A percentile compares a stretch with the other conserved stretches of the same genome.
Evolutionary conservation across 1,140 invertebrate genomes (phyloP).

Genomic region (Drosophila sulfurigaster): DNA sequence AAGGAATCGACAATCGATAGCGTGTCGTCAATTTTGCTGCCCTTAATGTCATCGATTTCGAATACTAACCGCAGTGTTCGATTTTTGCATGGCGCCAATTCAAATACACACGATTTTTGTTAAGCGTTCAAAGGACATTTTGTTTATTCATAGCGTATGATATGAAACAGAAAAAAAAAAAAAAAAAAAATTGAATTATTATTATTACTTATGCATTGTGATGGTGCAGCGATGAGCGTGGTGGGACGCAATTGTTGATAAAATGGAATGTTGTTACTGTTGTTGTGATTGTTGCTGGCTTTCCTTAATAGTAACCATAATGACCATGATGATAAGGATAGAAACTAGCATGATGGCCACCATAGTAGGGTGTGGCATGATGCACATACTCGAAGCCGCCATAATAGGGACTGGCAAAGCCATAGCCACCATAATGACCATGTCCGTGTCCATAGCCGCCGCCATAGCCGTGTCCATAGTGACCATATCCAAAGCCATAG

Average conservation of each 20-base stretch:
- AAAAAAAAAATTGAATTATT: constrained; percentile 16
- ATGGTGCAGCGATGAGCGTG: constrained; percentile 40
- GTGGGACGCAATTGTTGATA: constrained; percentile 14
- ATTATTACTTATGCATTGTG: constrained; percentile 20
- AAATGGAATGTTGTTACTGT: constrained; percentile 8
- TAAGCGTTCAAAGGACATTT: constrained; percentile 43
- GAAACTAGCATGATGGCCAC: constrained; percentile 65
- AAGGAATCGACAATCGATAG: not conserved
- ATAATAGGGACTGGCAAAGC: constrained; percentile 66
- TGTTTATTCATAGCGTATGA: constrained; percentile 39
- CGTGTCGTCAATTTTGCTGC: not conserved
- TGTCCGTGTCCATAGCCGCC: constrained; percentile 57
- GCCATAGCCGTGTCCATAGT: constrained; percentile 58
- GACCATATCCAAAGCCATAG: constrained; percentile 75
- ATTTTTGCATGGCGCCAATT: constrained; percentile 5
- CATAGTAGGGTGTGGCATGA: constrained; percentile 67
- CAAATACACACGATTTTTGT: not conserved
- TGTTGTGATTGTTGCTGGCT: too few relatives aligned
- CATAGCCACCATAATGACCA: constrained; percentile 53
- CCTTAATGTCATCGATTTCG: not conserved
- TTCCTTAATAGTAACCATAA: constrained; percentile 67
- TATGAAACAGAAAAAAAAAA: constrained; percentile 17
- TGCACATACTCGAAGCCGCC: constrained; percentile 64
- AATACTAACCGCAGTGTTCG: constrained; percentile 16
- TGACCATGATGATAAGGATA: constrained; percentile 77